A percentile compares a stretch with the other conserved stretches of the same genome.
Evolutionary conservation across 2,888 invertebrate genomes (phyloP).

Genomic region (Leptodirus hochenwartii): DNA sequence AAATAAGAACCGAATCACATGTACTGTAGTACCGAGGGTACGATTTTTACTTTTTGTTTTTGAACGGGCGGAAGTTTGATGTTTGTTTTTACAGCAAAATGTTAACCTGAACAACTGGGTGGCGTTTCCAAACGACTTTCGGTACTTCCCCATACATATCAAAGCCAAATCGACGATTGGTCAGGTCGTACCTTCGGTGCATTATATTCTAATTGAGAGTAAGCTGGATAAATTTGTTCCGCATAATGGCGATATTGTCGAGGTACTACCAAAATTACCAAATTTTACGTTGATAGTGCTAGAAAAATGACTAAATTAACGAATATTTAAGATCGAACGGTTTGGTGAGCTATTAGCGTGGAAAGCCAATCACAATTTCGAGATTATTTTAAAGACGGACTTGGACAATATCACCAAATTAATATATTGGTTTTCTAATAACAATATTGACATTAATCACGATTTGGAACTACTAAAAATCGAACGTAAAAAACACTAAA

Average conservation of each 20-base stretch:
- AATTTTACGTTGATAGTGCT: not conserved
- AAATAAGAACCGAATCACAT: slow-evolving; percentile 29
- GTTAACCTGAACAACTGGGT: slow-evolving; percentile 32
- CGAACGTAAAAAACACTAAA: slow-evolving; percentile 44
- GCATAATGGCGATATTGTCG: slow-evolving; percentile 21
- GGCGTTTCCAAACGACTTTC: slow-evolving; percentile 28
- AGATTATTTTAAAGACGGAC: slow-evolving; percentile 58
- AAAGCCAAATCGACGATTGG: slow-evolving; percentile 11
- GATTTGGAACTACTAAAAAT: slow-evolving; percentile 55
- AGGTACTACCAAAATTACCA: slow-evolving; percentile 16
- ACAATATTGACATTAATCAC: slow-evolving; percentile 56
- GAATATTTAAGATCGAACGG: slow-evolving; percentile 45
- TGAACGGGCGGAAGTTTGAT: too few relatives aligned
- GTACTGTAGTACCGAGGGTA: slow-evolving; percentile 39
- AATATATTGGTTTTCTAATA: slow-evolving; percentile 51
- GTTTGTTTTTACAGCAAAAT: slow-evolving; percentile 24
- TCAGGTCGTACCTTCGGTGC: slow-evolving; percentile 16
- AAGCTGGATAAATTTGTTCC: slow-evolving; percentile 20
- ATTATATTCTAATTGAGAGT: slow-evolving; percentile 20
- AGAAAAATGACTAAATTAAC: not conserved
- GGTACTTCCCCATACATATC: slow-evolving; percentile 25
- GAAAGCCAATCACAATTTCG: slow-evolving; percentile 57
- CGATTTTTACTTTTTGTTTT: too few relatives aligned
- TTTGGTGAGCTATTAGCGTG: slow-evolving; percentile 65
- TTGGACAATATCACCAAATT: slow-evolving; percentile 55